Evolutionary conservation across 2,888 invertebrate species (phyloP), one percentile per base, ranked within the genome.

Genomic region (Homarus gammarus): DNA sequence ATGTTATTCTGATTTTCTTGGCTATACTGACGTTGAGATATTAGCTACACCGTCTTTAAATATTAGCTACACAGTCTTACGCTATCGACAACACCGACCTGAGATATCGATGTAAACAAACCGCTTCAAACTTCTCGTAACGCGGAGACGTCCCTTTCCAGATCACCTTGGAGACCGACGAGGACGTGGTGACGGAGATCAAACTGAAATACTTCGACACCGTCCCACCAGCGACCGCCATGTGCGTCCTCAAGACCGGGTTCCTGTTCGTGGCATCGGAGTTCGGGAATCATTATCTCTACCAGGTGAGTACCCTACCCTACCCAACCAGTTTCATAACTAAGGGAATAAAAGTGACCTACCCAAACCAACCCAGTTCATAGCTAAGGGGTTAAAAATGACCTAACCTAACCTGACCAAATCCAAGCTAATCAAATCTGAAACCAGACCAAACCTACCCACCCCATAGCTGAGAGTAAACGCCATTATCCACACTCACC

Each of bases 151-250:
- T 33, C 5, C 2, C 18, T 22, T 81, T 38, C 36, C 81, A 91
- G 94, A 97, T 99, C 44, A 99, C 99, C 0, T 95, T 99, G 75
- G 99, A 99, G 94, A 98, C 98, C 31, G 99, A 99, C 94, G 98
- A 99, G 93, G 99, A 99, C 93, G 97, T 99, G 95, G 99, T 99
- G 10, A 99, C 99, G 0, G 99, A 99, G 95, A 99, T 99, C 92
- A 98, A 99, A 93, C 94, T 99, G 18, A 99, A 99, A 93, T 99
- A 99, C 94, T 99, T 99, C 94, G 99, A 99, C 94, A 99, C 99
- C 0, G 99, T 99, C 2, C 99, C 99, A 10, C 98, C 99, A 2
- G 98, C 99, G 0, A 96, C 97, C 31, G 96, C 99, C 0, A 97
- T 99, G 97, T 99, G 99, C 94, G 99, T 99, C 44, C 95, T 99